A percentile compares a stretch with the other conserved stretches of the same genome.
phyloP scores from a whole-genome alignment of 2,888 invertebrate species.

The Drosophila maculinotata region DNA sequence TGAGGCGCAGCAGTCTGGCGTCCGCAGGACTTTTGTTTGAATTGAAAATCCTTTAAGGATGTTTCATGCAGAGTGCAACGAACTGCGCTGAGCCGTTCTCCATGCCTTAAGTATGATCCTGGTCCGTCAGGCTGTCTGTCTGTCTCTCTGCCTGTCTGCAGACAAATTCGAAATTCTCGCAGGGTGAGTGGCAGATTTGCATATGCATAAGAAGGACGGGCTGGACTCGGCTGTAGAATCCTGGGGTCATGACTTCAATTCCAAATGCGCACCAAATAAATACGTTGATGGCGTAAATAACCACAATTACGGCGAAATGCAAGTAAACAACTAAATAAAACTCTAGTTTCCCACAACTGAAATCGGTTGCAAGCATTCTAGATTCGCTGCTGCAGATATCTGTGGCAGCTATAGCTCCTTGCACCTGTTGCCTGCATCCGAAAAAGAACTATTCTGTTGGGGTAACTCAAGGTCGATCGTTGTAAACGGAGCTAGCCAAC shows the following conservation, averaged over 20 bases:
- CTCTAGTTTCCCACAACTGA: conserved; percentile 61
- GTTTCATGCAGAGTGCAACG: conserved; percentile 60
- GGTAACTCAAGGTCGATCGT: conserved; percentile 60
- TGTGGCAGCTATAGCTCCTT: conserved; percentile 6
- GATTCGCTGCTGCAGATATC: conserved; percentile 5
- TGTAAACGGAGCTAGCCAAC: conserved; percentile 39
- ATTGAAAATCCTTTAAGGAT: conserved; percentile 53
- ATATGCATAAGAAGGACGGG: conserved; percentile 50
- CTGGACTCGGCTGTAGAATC: conserved; percentile 27
- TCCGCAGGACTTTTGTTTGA: conserved; percentile 61
- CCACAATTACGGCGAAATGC: conserved; percentile 23
- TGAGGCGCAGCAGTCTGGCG: conserved; percentile 59
- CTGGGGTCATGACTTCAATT: conserved; percentile 75
- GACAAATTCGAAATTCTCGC: conserved; percentile 20
- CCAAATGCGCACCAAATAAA: conserved; percentile 66
- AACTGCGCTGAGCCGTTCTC: conserved; percentile 53
- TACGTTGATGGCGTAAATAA: conserved; percentile 34
- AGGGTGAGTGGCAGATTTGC: conserved; percentile 12
- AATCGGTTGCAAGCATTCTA: conserved; percentile 42
- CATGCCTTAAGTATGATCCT: conserved; percentile 40
- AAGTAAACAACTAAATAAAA: conserved; percentile 8
- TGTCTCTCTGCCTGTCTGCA: conserved; percentile 47
- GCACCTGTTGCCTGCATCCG: conserved; percentile 59
- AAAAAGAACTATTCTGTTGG: conserved; percentile 69
- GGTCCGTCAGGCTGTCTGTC: conserved; percentile 44